Conservation (phyloP, 2,113 vertebrate species). For the Paraplagusia blochii region DNA sequence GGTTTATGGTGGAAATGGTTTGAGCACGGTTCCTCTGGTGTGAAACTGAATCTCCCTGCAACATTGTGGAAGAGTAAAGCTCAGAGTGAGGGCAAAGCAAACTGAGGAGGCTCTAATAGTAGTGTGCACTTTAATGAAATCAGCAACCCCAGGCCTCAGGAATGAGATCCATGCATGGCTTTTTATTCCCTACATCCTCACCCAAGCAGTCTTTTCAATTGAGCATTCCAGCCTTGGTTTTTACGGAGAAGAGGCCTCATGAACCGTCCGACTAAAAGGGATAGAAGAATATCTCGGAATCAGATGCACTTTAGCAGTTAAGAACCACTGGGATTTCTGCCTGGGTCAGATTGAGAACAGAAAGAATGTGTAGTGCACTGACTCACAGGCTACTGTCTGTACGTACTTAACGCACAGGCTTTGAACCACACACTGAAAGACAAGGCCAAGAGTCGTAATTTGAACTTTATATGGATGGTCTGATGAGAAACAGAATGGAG, state of each 20-base stretch:
- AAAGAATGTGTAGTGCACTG: slow-evolving; percentile 41
- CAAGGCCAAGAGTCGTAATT: slow-evolving; percentile 44
- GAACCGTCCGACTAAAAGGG: slow-evolving; percentile 58
- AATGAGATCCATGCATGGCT: slow-evolving; percentile 59
- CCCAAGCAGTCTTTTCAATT: slow-evolving; percentile 57
- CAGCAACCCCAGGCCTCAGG: slow-evolving; percentile 69
- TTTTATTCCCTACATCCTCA: slow-evolving; percentile 62
- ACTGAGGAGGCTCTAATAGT: slow-evolving; percentile 72
- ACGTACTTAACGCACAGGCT: slow-evolving; percentile 40
- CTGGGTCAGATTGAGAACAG: slow-evolving; percentile 54
- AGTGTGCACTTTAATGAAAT: slow-evolving; percentile 74
- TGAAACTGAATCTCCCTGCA: slow-evolving; percentile 69
- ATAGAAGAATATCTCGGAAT: slow-evolving; percentile 58
- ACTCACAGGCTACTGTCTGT: slow-evolving; percentile 51
- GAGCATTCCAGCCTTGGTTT: slow-evolving; percentile 36
- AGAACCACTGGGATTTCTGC: slow-evolving; percentile 46
- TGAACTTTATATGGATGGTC: slow-evolving; percentile 45
- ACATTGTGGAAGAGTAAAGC: slow-evolving; percentile 71
- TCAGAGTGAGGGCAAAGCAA: slow-evolving; percentile 64
- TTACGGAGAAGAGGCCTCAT: slow-evolving; percentile 51
- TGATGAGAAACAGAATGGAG: slow-evolving; percentile 51
- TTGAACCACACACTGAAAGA: slow-evolving; percentile 15
- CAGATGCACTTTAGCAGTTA: slow-evolving; percentile 57
- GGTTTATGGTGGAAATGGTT: slow-evolving; percentile 73
- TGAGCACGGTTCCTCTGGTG: slow-evolving; percentile 44